A percentile compares a stretch with the other conserved stretches of the same genome.
Evolutionary conservation across 2,797 vertebrate genomes (phyloP).

Genomic region (Carcharodon carcharias): DNA sequence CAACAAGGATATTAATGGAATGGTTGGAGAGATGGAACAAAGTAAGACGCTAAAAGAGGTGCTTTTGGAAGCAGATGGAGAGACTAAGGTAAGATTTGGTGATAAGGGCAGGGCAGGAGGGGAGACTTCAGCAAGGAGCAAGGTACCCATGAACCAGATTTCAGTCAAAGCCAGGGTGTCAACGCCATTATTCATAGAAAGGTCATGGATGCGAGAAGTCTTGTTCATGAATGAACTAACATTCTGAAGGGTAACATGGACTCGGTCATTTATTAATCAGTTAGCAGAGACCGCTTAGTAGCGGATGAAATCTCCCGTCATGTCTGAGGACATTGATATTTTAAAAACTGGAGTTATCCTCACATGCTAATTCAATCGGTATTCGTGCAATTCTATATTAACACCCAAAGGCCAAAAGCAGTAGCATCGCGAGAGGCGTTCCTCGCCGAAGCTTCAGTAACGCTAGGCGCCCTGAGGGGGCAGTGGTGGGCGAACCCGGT

Average conservation of each 20-base stretch:
- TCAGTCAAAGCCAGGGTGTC: neutral
- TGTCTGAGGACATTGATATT: neutral
- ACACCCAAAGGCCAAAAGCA: neutral
- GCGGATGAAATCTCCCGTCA: neutral
- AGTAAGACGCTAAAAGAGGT: no score
- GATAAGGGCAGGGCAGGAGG: no score
- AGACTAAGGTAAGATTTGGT: no score
- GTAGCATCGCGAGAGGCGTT: neutral
- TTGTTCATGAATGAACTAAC: neutral
- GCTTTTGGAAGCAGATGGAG: no score
- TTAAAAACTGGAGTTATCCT: neutral
- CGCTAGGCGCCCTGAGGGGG: neutral
- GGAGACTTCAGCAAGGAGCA: no score
- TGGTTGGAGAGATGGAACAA: no score
- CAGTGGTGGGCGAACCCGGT: neutral
- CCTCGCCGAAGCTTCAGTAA: neutral
- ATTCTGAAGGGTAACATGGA: no score
- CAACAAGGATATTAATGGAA: no score
- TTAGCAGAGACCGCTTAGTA: neutral
- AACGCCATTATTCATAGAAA: neutral
- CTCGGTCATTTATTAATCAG: neutral
- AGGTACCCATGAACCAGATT: no score
- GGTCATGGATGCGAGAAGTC: neutral
- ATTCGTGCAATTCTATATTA: neutral
- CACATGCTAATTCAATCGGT: neutral